A percentile compares a stretch with the other conserved stretches of the same genome.
phyloP scores from a whole-genome alignment of 2,113 vertebrate species.

The Gallinago media region DNA sequence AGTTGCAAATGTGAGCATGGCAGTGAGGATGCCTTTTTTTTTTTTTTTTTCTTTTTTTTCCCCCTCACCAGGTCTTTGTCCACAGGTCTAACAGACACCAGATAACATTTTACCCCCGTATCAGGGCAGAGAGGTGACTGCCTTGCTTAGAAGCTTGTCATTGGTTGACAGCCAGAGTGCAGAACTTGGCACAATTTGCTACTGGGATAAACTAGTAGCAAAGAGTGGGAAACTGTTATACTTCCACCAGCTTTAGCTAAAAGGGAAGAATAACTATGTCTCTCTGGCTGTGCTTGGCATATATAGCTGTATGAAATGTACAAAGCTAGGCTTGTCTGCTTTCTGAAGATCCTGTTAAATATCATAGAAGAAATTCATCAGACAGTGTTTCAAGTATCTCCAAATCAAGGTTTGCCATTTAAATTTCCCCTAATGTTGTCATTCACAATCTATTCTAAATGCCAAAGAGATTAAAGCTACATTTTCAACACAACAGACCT shows the following conservation, averaged over 20 bases:
- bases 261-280: neutral
- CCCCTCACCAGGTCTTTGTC: neutral
- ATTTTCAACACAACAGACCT: neutral
- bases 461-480: neutral
- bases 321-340: neutral
- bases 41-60: too few relatives aligned
- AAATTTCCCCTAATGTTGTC: neutral
- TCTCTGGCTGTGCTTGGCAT: neutral
- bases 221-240: neutral
- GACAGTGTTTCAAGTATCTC: neutral
- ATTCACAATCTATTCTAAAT: neutral
- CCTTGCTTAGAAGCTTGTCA: neutral
- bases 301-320: too few relatives aligned
- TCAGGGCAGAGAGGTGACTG: neutral
- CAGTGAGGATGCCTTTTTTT: neutral
- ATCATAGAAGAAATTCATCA: neutral
- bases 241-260: neutral
- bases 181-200: neutral
- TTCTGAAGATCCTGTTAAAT: neutral
- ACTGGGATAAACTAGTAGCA: neutral
- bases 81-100: too few relatives aligned
- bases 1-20: neutral
- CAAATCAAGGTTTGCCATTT: neutral
- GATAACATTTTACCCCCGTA: neutral
- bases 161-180: neutral